These are phyloP conservation scores for Macropis europaea DNA, from an alignment of 2,888 invertebrate species.

Conservation along the genomic window DNA sequence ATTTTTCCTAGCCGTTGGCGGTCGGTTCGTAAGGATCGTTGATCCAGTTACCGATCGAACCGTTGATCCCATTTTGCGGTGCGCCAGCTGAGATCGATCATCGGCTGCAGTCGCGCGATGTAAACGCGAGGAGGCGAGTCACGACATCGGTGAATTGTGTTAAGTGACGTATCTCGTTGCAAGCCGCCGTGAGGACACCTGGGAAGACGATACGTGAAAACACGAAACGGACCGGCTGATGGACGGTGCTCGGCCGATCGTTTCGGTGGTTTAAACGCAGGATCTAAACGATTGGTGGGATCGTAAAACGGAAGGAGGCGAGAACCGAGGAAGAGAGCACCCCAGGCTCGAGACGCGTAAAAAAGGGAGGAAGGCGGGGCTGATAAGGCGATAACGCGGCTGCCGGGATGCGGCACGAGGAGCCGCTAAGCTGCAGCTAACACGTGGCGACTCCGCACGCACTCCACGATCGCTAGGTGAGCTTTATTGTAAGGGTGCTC, in stretches of 20 bases:
- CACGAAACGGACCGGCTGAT: background rate
- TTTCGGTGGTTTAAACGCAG: constrained; percentile 14
- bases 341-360: constrained; percentile 6
- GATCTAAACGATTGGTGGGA: constrained; percentile 19
- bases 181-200: background rate
- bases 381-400: constrained; percentile 62
- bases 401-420: constrained; percentile 79
- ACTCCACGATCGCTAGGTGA: constrained; percentile 77
- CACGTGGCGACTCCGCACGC: constrained; percentile 77
- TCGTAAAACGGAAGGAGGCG: background rate
- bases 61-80: constrained; percentile 10
- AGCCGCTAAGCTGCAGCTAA: constrained; percentile 76
- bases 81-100: constrained; percentile 4
- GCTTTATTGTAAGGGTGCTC: constrained; percentile 20
- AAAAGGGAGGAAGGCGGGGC: constrained; percentile 34
- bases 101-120: constrained; percentile 35
- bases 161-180: constrained; percentile 52
- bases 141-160: constrained; percentile 61
- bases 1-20: background rate
- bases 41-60: constrained; percentile 18
- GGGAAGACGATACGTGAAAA: constrained; percentile 5
- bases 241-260: constrained; percentile 20
- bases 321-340: background rate
- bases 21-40: background rate
- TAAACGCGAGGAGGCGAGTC: constrained; percentile 41